phyloP scores from a whole-genome alignment of 2,797 vertebrate genomes.

The Emys orbicularis region DNA sequence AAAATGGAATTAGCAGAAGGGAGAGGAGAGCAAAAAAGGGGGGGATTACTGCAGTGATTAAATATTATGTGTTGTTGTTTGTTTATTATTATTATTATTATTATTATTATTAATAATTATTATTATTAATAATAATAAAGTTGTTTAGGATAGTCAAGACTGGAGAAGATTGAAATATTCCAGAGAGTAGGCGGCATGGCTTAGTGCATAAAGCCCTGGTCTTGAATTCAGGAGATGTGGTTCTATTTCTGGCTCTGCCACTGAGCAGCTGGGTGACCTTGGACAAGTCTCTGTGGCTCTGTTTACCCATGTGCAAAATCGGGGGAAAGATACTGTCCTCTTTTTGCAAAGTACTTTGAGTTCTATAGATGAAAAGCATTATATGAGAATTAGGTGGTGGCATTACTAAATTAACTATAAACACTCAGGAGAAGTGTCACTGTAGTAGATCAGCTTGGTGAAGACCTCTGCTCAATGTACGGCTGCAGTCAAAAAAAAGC shows the following conservation, averaged over 20 bases:
- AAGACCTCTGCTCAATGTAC: not conserved
- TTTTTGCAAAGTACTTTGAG: not conserved
- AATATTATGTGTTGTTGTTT: not conserved
- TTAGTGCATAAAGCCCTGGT: not conserved
- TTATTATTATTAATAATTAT: not conserved
- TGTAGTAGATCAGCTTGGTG: not conserved
- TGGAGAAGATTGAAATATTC: not conserved
- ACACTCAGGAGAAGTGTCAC: not conserved
- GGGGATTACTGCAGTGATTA: not conserved
- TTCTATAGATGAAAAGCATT: not conserved
- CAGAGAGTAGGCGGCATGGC: not conserved
- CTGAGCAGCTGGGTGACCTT: not conserved
- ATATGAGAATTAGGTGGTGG: not conserved
- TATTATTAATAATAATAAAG: not conserved
- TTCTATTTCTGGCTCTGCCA: not conserved
- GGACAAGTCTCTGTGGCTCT: not conserved
- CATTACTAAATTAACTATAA: not conserved
- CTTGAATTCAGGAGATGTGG: not conserved
- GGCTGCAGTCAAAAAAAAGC: not conserved
- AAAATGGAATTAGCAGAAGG: slow-evolving; percentile 25
- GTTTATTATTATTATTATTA: not conserved
- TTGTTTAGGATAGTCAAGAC: not conserved
- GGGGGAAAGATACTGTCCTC: not conserved
- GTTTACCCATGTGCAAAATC: not conserved
- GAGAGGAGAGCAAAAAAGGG: not conserved